Evolutionary conservation across 2,888 invertebrate species (phyloP).

Genomic region (Troides helena): DNA sequence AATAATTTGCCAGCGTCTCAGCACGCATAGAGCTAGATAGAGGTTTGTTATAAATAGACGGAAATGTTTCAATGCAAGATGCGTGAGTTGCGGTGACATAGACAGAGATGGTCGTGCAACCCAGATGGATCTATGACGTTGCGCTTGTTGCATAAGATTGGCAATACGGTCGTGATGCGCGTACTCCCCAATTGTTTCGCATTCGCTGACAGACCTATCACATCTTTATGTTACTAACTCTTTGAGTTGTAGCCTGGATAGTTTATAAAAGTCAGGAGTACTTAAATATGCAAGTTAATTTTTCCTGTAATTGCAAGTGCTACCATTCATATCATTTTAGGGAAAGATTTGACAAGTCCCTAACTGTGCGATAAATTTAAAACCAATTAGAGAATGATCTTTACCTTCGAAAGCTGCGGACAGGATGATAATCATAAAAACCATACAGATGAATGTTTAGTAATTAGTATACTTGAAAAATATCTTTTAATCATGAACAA

Average conservation of each 20-base stretch:
- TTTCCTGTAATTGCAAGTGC: too few species aligned
- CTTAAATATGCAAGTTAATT: too few species aligned
- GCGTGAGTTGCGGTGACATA: slow-evolving; percentile 38
- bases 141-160: slow-evolving; percentile 23
- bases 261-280: too few species aligned
- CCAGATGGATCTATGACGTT: slow-evolving; percentile 36
- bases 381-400: too few species aligned
- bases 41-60: slow-evolving; percentile 40
- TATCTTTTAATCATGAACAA: too few species aligned
- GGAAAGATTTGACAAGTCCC: too few species aligned
- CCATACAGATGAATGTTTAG: too few species aligned
- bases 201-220: background rate
- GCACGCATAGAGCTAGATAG: slow-evolving; percentile 32
- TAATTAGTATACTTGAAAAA: too few species aligned
- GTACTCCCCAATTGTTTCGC: background rate
- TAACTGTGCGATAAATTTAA: too few species aligned
- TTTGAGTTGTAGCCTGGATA: background rate
- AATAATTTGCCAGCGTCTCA: slow-evolving; percentile 32
- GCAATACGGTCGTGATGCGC: slow-evolving; percentile 3
- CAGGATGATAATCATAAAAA: too few species aligned
- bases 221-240: background rate
- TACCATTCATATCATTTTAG: too few species aligned
- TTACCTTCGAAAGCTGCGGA: too few species aligned
- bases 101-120: slow-evolving; percentile 29
- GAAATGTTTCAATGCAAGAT: slow-evolving; percentile 38